Evolutionary conservation across 2,888 invertebrate species (phyloP), one percentile per base, ranked within the genome.

Genomic region (Branchipolynoe longqiensis): DNA sequence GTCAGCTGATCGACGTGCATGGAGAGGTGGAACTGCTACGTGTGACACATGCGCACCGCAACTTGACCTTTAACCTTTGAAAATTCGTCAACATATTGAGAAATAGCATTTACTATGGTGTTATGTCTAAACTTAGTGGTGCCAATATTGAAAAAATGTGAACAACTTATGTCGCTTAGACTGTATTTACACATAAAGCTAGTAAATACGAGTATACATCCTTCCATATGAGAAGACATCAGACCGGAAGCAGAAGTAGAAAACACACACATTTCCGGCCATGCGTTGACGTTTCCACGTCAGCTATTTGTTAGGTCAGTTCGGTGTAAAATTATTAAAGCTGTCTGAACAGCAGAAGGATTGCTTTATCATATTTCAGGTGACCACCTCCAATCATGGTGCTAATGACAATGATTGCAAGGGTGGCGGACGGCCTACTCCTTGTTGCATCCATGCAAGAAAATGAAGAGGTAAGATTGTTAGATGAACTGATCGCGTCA

Each of bases 391-490:
- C 41, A 4, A 96, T 95, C 93, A 99, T 99, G 99, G 98, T 99
- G 94, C 94, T 98, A 93, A 96, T 99, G 95, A 99, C 99, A 88
- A 98, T 99, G 97, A 98, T 99, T 92, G 99, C 98, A 38, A 95
- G 99, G 91, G 96, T 98, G 91, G 96, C 96, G 90, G 99, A 99
- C 94, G 99, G 98, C 48, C 95, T 99, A 89, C 98, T 98, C 85
- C 94, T 99, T 91, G 98, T 98, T 87, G 99, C 98, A 85, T 98
- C 98, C 84, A 97, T 99, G 96, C 99, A 99, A 94, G 99, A 99
- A 94, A 98, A 99, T 93, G 99, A 99, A 94, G 98, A 98, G 96
- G 98, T 98, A 95, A 93, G 93, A 88, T 25, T 62, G 28, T 25
- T 12, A 48, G 18, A 8, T 8, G 8, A 18, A 12, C 48, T 18